Evolutionary conservation across 2,113 vertebrate species (phyloP).

Genomic region (Pteruthius melanotis): DNA sequence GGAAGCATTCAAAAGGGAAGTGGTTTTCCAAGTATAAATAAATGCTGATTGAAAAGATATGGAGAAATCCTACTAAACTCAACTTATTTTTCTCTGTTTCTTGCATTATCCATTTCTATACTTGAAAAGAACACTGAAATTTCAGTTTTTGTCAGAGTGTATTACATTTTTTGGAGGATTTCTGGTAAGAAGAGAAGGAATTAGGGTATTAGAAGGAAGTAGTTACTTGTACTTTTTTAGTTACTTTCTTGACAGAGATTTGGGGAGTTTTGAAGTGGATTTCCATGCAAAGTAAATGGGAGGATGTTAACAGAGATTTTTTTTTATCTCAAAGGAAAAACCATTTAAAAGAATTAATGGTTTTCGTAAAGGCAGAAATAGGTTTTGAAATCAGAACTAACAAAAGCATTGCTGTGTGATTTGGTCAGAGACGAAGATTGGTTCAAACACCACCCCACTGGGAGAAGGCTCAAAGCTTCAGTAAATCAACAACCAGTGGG

Average conservation of each 20-base stretch:
- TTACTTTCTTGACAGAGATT: neutral
- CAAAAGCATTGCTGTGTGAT: neutral
- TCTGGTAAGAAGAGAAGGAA: neutral
- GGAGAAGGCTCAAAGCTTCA: neutral
- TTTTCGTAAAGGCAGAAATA: neutral
- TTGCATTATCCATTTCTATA: neutral
- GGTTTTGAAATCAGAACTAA: neutral
- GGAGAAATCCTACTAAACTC: neutral
- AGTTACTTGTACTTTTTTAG: neutral
- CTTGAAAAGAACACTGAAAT: neutral
- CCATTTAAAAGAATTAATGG: neutral
- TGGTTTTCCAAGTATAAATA: conserved; percentile 39
- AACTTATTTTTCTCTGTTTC: neutral
- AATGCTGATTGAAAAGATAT: conserved; percentile 35
- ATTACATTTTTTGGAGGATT: neutral
- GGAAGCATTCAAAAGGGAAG: conserved; percentile 27
- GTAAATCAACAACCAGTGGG: neutral
- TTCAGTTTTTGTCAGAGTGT: neutral
- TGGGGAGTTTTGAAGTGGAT: neutral
- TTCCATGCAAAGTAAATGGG: neutral
- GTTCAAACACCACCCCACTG: neutral
- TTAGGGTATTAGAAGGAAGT: neutral
- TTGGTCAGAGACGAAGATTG: neutral
- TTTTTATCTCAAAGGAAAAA: neutral
- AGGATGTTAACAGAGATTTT: neutral